Evolutionary conservation across 2,888 invertebrate genomes (phyloP), one percentile per base, ranked within the genome.

Genomic region (Trissoscelio sp.): DNA sequence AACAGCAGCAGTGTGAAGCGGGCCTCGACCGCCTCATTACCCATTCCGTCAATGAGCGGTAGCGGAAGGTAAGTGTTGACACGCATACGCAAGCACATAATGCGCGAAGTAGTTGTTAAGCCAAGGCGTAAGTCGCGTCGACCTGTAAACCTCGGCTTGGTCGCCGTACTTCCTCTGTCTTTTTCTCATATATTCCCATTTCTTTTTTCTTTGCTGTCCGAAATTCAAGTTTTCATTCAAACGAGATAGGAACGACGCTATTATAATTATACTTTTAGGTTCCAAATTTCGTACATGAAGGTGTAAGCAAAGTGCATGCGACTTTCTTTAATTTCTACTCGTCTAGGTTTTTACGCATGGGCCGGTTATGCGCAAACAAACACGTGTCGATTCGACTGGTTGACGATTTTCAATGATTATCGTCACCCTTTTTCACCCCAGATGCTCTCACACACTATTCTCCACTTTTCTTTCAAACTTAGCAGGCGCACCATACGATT

Each of bases 1-100:
- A 87, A 83, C 62, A 87, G 84, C 70, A 88, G 86, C 74, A 87
- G 84, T 34, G 85, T 86, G n/a, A 91, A 91, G 66, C 87, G 91
- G 42, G 89, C 89, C 5, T 91, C 91, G 6, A 91, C 91, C 0
- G 85, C 86, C 11, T 91, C 91, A 11, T 79, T 91, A 48, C 91
- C 91, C n/a, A 85, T 89, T 46, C 88, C 89, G 48, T 79, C 86
- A 5, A 86, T 86, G 16, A 87, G 87, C 51, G 89, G 88, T 73
- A 87, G 88, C 53, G 91, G 90, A 87, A 91, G 89, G 91, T 91
- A 88, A 88, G 87, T 86, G n/a, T 46, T 57, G 55, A 44, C 72
- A 31, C 12, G 79, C 64, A 66, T 64, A 75, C 75, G 73, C 55
- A 74, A 62, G 46, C 53, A 44, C 28, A 70, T 58, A 11, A 16